Base-by-base conservation (phyloP, 1,140 invertebrate species). In the Harpegnathos saltator region DNA sequence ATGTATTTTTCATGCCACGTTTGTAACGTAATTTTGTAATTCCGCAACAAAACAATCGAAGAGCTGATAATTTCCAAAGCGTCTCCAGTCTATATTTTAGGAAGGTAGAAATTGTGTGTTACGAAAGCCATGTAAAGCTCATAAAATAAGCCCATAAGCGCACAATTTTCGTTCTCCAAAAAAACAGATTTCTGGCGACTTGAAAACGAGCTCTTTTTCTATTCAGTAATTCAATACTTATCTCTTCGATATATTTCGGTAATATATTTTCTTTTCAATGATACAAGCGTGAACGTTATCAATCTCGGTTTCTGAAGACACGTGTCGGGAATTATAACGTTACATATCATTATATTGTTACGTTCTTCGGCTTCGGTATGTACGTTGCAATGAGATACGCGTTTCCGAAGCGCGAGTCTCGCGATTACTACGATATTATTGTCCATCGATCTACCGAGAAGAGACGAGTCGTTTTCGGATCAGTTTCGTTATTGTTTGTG, bases 391-490 rank as follows among this genome's bases (percentile, higher is more conserved):
- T 44, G 69, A 71, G 71, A 80, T 33, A 14, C 29, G 15, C 48
- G 48, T 75, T 75, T 54, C 12, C 59, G 61, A 68, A 33, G 44
- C 52, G 85, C 52, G 85, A 89, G 61, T 62, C 59, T 85, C 68
- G 66, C 62, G 63, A 74, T 78, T 77, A 68, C 56, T 83, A 50
- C 62, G 63, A 29, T 74, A 86, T 88, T 89, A 85, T 88, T 88
- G 87, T 89, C 87, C 59, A 83, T 80, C 75, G 61, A 85, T 78
- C 65, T 89, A 88, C 14, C 56, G 61, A 84, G 82, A 78, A 71
- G 44, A 88, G 69, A 82, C 72, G 77, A 66, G 78, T 71, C 66
- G 88, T 82, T 66, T 85, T 82, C 19, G 72, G 71, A 66, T 89
- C 63, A 73, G 48, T 63, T 85, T 82, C 84, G 61, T 65, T 33